Base-by-base conservation (phyloP, 2,797 vertebrate species). In the Lepus oiostolus region DNA sequence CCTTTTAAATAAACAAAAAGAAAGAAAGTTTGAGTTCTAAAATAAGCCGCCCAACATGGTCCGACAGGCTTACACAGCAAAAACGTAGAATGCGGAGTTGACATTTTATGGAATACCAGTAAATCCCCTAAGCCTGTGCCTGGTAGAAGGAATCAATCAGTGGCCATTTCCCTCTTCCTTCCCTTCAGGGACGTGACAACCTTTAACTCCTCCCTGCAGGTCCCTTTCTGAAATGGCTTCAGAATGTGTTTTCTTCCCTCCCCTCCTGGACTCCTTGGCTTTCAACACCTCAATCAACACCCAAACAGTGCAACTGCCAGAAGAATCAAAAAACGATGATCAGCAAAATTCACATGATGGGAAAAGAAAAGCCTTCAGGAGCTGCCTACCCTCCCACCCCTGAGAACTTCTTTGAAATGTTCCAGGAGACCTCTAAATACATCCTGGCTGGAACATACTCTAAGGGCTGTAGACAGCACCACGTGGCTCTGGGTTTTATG, bases 361-460 rank as follows among this genome's bases (percentile, higher is more conserved):
- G 92, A 92, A 95, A 96, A 96, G 60, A 60, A 90, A 76, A 90
- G 81, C 50, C 82, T 90, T 94, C 24, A 77, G 91, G 63, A 84
- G 86, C 77, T 92, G 68, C 60, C 54, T 96, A 91, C 88, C 79
- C n/a, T 3, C n/a, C 82, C 22, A 67, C 1, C 65, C 35, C 63
- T 92, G 68, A 87, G 68, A 95, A 96, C 85, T 84, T 54, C 88
- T 96, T 95, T 96, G 83, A 97, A 90, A 94, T 89, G 93, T 83
- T 97, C 91, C 77, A 70, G 82, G 89, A 93, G 62, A 79, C 14
- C 38, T 93, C 79, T 80, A 35, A 94, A 81, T 70, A 67, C 62
- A 94, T 96, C 86, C 95, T 94, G 86, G 83, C 84, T 97, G 88
- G 92, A 93, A 91, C 47, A 52, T 42, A 91, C 65, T 96, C 86